Evolutionary conservation across 2,113 vertebrate genomes (phyloP).

Genomic region (Limanda limanda): DNA sequence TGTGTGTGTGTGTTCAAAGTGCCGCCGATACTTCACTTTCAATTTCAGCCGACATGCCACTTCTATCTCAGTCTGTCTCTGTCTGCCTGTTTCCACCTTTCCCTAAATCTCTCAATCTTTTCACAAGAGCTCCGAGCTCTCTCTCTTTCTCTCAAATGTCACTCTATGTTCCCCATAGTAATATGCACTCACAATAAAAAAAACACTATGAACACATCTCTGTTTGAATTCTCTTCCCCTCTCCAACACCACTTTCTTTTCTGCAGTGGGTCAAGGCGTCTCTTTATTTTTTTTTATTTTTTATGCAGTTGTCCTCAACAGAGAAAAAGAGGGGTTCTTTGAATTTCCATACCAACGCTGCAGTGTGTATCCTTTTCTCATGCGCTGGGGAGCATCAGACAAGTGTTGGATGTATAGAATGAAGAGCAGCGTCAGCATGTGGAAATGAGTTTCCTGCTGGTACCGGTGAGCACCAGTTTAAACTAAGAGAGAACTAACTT

Average conservation of each 20-base stretch:
- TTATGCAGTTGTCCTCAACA: neutral
- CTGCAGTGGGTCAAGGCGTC: constrained; percentile 3
- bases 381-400: neutral
- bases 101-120: constrained; percentile 54
- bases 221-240: constrained; percentile 24
- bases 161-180: constrained; percentile 14
- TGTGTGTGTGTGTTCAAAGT: constrained; percentile 31
- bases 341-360: constrained; percentile 19
- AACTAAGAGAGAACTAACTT: neutral
- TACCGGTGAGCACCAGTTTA: neutral
- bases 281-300: neutral
- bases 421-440: constrained; percentile 6
- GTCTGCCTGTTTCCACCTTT: constrained; percentile 30
- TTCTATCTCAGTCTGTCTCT: constrained; percentile 47
- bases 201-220: constrained; percentile 11
- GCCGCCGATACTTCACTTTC: constrained; percentile 66
- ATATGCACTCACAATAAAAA: constrained; percentile 24
- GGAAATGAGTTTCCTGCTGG: neutral
- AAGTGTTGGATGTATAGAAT: neutral
- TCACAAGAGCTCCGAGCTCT: constrained; percentile 28
- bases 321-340: constrained; percentile 1
- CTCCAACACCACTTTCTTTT: constrained; percentile 10
- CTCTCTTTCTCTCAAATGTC: constrained; percentile 18
- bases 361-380: constrained; percentile 5
- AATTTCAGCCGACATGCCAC: constrained; percentile 61